Evolutionary conservation across 2,113 vertebrate species (phyloP), one percentile per base, ranked within the genome.

Genomic region (Turnix velox): DNA sequence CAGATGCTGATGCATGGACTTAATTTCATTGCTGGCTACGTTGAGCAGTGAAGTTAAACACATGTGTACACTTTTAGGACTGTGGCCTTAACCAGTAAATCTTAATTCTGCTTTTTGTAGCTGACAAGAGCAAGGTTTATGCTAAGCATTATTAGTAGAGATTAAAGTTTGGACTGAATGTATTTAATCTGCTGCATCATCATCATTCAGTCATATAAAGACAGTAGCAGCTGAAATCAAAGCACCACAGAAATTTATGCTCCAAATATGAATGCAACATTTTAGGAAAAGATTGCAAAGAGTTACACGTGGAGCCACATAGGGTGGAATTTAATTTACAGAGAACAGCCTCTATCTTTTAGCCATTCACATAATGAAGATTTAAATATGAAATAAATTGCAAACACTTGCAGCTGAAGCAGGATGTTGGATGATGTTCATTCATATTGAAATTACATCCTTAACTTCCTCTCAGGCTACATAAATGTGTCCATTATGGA

Each of bases 401-500:
- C 94, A 87, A 82, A 49, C 77, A 61, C 84, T 94, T 75, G 77
- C 84, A 93, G 95, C 86, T 93, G 86, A 67, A 94, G 88, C 92
- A 88, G 94, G 84, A 93, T 61, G 84, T 58, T 85, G 85, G 89
- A 72, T 82, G 71, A 75, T 52, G 61, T 68, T 68, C 77, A 72
- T 94, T 95, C 87, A 87, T 69, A 75, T n/a, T 87, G 93, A 84
- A 96, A 95, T 92, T 25, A 55, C 81, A 92, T 76, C 89, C 84
- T 33, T 5, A 84, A 82, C 57, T 63, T 75, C 76, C 83, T 93
- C 68, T 90, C 73, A 2, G 57, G 69, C 80, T 61, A 18, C 84
- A 65, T 15, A 57, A 94, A 78, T 42, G 14, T 55, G 30, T 30
- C 74, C 61, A 2, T 24, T 71, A 68, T 1, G 9, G 71, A 74